Percentiles rank a stretch among this genome's conserved stretches.
Conservation (phyloP, 2,113 vertebrate genomes). For the Gallinago jamesoni region DNA sequence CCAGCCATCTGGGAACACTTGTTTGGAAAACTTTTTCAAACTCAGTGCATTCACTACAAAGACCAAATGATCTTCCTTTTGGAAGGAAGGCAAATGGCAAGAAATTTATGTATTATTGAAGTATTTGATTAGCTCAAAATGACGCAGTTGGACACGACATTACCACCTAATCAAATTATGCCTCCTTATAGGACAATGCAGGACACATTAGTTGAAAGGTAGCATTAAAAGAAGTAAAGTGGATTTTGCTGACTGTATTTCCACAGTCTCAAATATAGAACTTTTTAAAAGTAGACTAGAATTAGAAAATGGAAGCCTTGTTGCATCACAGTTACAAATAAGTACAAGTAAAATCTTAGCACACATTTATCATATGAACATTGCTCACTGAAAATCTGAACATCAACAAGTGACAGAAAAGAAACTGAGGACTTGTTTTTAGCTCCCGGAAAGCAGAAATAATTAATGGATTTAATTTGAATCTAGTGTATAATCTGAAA, state of each 20-base stretch:
- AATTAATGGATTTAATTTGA: conserved; percentile 31
- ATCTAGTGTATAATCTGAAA: not conserved
- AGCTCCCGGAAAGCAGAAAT: not conserved
- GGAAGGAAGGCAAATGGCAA: not conserved
- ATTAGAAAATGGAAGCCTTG: not conserved
- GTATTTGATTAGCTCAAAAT: not conserved
- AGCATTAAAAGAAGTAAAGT: not conserved
- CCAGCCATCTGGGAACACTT: not conserved
- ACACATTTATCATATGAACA: not conserved
- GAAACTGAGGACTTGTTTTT: conserved; percentile 6
- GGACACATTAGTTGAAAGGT: not conserved
- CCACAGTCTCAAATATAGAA: not conserved
- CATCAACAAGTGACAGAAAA: conserved; percentile 17
- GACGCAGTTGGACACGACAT: not conserved
- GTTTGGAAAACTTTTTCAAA: not conserved
- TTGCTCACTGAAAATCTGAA: not conserved
- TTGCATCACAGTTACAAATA: not conserved
- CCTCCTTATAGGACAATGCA: not conserved
- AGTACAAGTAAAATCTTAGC: not conserved
- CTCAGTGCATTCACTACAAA: not conserved
- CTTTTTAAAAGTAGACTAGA: not conserved
- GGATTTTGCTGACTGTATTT: not conserved
- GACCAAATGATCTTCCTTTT: not conserved
- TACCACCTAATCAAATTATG: not conserved
- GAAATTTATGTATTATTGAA: not conserved